Conservation (phyloP, 35 echinoderm and acorn worm species). For the Heliocidaris tuberculata region DNA sequence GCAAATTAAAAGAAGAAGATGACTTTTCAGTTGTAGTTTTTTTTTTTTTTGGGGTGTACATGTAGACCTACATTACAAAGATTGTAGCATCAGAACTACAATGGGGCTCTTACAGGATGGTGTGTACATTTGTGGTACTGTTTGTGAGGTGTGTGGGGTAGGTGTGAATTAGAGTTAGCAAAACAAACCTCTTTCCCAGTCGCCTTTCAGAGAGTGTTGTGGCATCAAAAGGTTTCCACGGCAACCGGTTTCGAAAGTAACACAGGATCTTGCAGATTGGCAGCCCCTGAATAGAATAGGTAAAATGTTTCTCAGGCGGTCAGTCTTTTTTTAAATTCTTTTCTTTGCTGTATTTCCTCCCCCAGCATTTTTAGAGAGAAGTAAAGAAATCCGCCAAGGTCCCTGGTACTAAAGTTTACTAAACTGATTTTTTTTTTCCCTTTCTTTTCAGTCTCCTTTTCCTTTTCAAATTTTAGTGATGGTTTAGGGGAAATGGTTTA, state of each 20-base stretch:
- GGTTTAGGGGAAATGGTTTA: too few species aligned
- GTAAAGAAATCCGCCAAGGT: background rate
- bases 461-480: too few species aligned
- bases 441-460: too few species aligned
- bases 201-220: background rate
- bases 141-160: background rate
- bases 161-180: background rate
- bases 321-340: background rate
- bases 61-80: too few species aligned
- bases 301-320: background rate
- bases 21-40: too few species aligned
- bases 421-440: background rate
- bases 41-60: too few species aligned
- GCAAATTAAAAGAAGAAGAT: too few species aligned
- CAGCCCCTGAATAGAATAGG: background rate
- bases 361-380: background rate
- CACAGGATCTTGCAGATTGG: background rate
- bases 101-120: too few species aligned
- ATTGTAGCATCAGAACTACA: too few species aligned
- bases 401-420: background rate
- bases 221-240: background rate
- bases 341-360: background rate
- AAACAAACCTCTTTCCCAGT: background rate
- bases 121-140: background rate
- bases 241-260: slow-evolving; percentile 9